Evolutionary conservation across 2,888 invertebrate genomes (phyloP).

Genomic region (Polydrusus tereticollis): DNA sequence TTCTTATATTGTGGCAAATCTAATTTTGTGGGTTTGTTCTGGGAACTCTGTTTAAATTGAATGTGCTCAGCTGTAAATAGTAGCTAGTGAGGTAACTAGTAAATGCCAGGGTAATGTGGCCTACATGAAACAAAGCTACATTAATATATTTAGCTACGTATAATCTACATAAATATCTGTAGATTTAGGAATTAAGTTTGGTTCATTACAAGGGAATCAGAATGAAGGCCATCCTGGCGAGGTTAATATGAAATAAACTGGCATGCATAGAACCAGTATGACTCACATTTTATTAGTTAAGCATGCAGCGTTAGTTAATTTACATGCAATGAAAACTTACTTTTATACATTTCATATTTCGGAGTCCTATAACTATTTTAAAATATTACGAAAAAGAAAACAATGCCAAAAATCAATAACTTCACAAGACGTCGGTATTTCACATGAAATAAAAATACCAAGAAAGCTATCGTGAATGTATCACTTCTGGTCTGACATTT

Average conservation of each 20-base stretch:
- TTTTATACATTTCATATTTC: slow-evolving; percentile 61
- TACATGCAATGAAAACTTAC: slow-evolving; percentile 53
- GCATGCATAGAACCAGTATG: background rate
- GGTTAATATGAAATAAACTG: slow-evolving; percentile 10
- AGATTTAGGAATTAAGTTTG: too few relatives aligned
- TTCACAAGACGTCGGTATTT: background rate
- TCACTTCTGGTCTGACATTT: slow-evolving; percentile 11
- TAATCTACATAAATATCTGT: too few relatives aligned
- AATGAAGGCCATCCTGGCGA: slow-evolving; percentile 1
- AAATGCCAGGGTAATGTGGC: too few relatives aligned
- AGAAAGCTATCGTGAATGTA: background rate
- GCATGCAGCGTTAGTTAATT: slow-evolving; percentile 11
- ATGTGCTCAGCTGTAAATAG: too few relatives aligned
- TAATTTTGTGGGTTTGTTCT: too few relatives aligned
- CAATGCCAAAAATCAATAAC: slow-evolving; percentile 48
- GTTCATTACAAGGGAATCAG: background rate
- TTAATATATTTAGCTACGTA: too few relatives aligned
- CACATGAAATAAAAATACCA: background rate
- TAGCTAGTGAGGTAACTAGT: too few relatives aligned
- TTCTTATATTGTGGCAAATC: too few relatives aligned
- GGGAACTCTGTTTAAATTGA: too few relatives aligned
- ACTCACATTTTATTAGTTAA: slow-evolving; percentile 11
- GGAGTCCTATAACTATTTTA: slow-evolving; percentile 30
- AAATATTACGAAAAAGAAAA: slow-evolving; percentile 43
- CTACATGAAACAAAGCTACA: background rate